These are phyloP conservation scores for Ectemnius continuus DNA, from an alignment of 2,888 invertebrate genomes.

Conservation along the genomic window DNA sequence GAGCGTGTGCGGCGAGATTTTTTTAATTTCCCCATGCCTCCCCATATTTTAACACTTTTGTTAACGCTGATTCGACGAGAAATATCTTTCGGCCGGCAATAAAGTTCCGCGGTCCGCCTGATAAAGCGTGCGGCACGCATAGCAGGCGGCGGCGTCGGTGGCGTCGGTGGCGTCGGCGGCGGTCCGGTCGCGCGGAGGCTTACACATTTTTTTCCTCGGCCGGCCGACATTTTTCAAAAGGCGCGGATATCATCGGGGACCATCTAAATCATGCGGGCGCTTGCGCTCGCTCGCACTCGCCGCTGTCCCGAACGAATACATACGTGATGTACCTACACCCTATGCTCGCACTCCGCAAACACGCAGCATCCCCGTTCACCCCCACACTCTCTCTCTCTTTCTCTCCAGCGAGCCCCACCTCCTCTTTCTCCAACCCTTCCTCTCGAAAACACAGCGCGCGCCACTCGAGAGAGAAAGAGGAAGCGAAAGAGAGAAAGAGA, in stretches of 20 bases:
- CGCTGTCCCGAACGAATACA: background rate
- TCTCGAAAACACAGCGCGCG: slow-evolving; percentile 28
- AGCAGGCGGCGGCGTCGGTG: slow-evolving; percentile 4
- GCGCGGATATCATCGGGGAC: slow-evolving; percentile 64
- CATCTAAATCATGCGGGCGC: slow-evolving; percentile 61
- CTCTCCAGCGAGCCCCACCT: slow-evolving; percentile 24
- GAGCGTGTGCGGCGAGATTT: slow-evolving; percentile 12
- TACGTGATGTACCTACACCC: slow-evolving; percentile 41
- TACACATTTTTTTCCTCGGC: slow-evolving; percentile 56
- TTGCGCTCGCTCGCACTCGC: slow-evolving; percentile 37
- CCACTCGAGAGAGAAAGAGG: slow-evolving; percentile 1
- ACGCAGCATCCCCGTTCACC: slow-evolving; percentile 29
- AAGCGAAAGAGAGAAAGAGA: background rate
- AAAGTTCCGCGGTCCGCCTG: slow-evolving; percentile 50
- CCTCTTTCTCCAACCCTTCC: too few relatives aligned
- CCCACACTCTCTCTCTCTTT: slow-evolving; percentile 27
- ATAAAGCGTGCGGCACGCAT: slow-evolving; percentile 53
- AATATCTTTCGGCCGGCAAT: slow-evolving; percentile 57
- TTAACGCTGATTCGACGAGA: slow-evolving; percentile 62
- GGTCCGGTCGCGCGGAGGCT: slow-evolving; percentile 34
- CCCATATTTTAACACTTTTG: slow-evolving; percentile 40
- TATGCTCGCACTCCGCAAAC: slow-evolving; percentile 61
- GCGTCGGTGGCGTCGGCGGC: too few relatives aligned
- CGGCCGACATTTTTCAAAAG: slow-evolving; percentile 63
- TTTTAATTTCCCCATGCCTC: slow-evolving; percentile 43